phyloP scores from a whole-genome alignment of 2,888 invertebrate genomes.

The Acrocera orbiculus region DNA sequence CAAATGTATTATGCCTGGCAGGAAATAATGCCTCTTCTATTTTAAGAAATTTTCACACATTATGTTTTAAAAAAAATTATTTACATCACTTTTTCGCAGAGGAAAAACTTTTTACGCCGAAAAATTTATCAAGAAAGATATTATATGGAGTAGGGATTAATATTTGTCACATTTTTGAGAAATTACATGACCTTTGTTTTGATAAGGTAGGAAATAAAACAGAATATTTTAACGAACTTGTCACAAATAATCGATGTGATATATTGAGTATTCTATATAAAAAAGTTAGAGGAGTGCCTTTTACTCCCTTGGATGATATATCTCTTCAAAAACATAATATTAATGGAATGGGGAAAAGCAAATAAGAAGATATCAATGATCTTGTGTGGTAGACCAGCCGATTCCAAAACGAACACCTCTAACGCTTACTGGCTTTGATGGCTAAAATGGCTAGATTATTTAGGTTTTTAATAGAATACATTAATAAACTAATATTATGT shows the following conservation, averaged over 20 bases:
- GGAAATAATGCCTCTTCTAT: slow-evolving; percentile 19
- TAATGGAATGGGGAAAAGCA: too few relatives aligned
- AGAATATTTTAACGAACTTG: slow-evolving; percentile 18
- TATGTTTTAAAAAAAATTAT: slow-evolving; percentile 20
- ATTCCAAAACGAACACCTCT: too few relatives aligned
- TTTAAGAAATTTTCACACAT: slow-evolving; percentile 19
- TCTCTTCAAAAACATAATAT: too few relatives aligned
- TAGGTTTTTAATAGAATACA: too few relatives aligned
- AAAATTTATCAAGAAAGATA: slow-evolving; percentile 14
- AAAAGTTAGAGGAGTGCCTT: slow-evolving; percentile 13
- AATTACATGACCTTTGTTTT: slow-evolving; percentile 19
- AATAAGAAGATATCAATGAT: too few relatives aligned
- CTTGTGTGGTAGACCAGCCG: slow-evolving; percentile 6
- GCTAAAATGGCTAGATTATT: too few relatives aligned
- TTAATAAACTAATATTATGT: too few relatives aligned
- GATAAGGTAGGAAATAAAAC: slow-evolving; percentile 19
- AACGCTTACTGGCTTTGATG: too few relatives aligned
- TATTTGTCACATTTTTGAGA: slow-evolving; percentile 15
- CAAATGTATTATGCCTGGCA: slow-evolving; percentile 18
- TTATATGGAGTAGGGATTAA: slow-evolving; percentile 17
- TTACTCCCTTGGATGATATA: too few relatives aligned
- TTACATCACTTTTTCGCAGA: slow-evolving; percentile 16
- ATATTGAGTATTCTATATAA: slow-evolving; percentile 15
- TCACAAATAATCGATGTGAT: slow-evolving; percentile 13
- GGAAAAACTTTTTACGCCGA: slow-evolving; percentile 19